Evolutionary conservation across 2,797 vertebrate species (phyloP).

Genomic region (Pseudochirops corinnae): DNA sequence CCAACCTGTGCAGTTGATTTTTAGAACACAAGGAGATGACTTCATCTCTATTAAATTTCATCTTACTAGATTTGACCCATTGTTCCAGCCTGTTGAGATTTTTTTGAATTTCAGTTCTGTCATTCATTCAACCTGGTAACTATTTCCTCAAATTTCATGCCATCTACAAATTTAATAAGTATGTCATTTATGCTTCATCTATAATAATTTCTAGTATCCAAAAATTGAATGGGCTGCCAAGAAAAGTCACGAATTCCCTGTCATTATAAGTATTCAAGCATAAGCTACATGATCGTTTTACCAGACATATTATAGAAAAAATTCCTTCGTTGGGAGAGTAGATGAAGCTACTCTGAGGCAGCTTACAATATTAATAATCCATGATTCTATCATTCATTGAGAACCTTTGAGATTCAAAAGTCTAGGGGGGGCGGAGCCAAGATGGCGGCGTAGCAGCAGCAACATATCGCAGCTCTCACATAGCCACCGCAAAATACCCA

Average conservation of each 20-base stretch:
- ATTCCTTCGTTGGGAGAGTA: background rate
- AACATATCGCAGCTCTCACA: no score
- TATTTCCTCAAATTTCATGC: background rate
- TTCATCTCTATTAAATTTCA: background rate
- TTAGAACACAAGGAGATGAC: background rate
- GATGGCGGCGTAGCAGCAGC: no score
- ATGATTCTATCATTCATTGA: background rate
- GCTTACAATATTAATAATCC: background rate
- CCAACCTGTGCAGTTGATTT: background rate
- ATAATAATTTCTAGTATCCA: background rate
- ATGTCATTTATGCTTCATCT: background rate
- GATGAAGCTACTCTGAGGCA: background rate
- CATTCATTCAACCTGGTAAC: background rate
- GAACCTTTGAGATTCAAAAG: background rate
- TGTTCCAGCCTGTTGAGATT: background rate
- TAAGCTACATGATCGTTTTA: background rate
- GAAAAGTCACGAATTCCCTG: background rate
- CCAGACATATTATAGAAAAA: background rate
- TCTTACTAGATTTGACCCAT: background rate
- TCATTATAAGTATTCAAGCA: background rate
- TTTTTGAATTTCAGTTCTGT: background rate
- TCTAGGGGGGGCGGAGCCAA: no score
- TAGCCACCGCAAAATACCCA: no score
- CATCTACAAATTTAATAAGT: conserved; percentile 1
- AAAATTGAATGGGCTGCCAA: background rate